phyloP scores from a whole-genome alignment of 2,888 invertebrate species.

The Conomelus anceps region DNA sequence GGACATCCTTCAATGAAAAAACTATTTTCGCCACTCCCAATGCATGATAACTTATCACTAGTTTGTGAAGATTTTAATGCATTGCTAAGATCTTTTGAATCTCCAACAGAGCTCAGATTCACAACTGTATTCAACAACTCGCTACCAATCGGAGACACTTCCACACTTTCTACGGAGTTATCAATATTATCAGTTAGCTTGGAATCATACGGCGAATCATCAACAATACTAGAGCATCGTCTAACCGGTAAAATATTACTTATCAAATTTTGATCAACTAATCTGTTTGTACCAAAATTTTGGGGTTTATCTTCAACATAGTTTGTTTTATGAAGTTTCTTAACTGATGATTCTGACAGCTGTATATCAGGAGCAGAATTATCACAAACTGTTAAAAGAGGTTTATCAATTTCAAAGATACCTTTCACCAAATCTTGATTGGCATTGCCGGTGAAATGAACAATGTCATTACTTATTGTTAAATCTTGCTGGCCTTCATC shows the following conservation, averaged over 20 bases:
- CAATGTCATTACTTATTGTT: not conserved
- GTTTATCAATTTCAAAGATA: not conserved
- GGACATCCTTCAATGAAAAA: not conserved
- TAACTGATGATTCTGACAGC: not conserved
- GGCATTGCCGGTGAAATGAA: not conserved
- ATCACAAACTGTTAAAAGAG: not conserved
- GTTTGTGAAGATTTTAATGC: not conserved
- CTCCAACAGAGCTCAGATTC: not conserved
- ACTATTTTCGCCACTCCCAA: no score
- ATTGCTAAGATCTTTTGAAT: not conserved
- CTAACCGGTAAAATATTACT: no score
- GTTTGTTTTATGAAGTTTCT: not conserved
- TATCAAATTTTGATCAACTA: not conserved
- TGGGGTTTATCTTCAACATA: not conserved
- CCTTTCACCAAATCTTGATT: not conserved
- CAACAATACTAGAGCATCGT: not conserved
- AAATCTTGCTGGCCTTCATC: not conserved
- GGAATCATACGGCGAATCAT: not conserved
- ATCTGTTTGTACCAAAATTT: not conserved
- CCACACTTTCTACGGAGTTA: not conserved
- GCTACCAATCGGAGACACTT: not conserved
- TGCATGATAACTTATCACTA: not conserved
- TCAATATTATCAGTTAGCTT: not conserved
- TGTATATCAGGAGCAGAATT: not conserved
- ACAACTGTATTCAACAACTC: not conserved